Base-by-base conservation (phyloP, 2,797 vertebrate species). In the Echeneis naucrates region DNA sequence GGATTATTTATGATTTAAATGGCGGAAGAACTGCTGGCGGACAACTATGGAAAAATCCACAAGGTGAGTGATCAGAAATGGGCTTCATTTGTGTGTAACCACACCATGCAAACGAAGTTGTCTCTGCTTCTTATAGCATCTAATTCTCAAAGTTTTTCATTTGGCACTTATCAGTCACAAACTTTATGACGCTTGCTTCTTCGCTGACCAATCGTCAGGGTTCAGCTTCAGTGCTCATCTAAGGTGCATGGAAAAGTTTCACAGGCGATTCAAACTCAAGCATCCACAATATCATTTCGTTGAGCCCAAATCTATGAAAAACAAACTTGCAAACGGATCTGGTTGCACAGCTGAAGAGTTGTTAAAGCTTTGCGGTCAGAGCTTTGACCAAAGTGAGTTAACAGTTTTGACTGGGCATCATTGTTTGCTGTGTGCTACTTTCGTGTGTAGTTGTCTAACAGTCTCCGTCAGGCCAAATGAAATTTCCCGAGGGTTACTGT, bases 11-110 rank as follows among this genome's bases (percentile, higher is more conserved):
- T 87, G 69, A 80, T 45, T 68, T 90, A 91, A 82, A 95, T 95
- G 95, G 94, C 93, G 68, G 92, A 93, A 65, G 92, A 94, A 83
- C 68, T 91, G 52, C 86, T 94, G 75, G 19, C 77, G 68, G 73
- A 84, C 40, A 58, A 85, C 57, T 35, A 86, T 87, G 89, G 62
- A 44, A 92, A 90, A 77, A 24, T 57, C 53, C 54, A 23, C 51
- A 58, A 80, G 92, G 94, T 95, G 71, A 93, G 94, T 91, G n/a
- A 9, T 37, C 1, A 14, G 35, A 32, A 26, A 42, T 19, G 27
- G 33, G 27, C 19, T 12, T 45, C 45, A 58, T 12, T 45, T 24
- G 68, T 42, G 45, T 56, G 38, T 7, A 4, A 23, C 27, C 5
- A 2, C 5, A 2, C 9, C 3, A 27, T 13, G 32, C 11, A 19